These are phyloP conservation scores for Halocynthia aurantium DNA, from an alignment of 23 tunicate species.

Conservation along the genomic window DNA sequence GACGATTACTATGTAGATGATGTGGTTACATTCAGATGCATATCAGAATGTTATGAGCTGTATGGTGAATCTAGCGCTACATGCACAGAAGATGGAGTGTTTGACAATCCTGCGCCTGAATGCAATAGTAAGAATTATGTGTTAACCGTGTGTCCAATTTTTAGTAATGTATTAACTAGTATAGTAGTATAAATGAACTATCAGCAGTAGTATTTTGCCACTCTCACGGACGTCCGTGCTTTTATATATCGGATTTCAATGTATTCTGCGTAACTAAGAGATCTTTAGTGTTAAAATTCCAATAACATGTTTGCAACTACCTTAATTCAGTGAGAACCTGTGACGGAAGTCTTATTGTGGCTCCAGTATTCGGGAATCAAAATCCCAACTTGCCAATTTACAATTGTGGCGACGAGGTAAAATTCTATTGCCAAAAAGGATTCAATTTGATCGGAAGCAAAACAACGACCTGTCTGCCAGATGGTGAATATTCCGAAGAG, in stretches of 20 bases:
- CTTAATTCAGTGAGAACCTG: too few relatives aligned
- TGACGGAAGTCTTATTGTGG: too few relatives aligned
- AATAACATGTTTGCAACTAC: too few relatives aligned
- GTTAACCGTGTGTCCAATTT: too few relatives aligned
- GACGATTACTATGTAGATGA: conserved; percentile 5
- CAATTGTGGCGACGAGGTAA: conserved; percentile 19
- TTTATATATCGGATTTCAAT: too few relatives aligned
- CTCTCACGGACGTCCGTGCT: too few relatives aligned
- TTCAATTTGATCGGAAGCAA: conserved; percentile 25
- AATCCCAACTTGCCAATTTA: not conserved
- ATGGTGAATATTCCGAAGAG: conserved; percentile 20
- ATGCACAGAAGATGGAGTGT: conserved; percentile 25
- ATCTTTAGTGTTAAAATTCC: too few relatives aligned
- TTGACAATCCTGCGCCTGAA: not conserved
- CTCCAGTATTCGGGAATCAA: too few relatives aligned
- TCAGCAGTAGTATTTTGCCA: too few relatives aligned
- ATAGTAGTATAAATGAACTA: too few relatives aligned
- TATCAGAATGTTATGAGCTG: conserved; percentile 17
- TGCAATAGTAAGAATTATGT: conserved; percentile 1
- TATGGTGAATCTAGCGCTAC: conserved; percentile 16
- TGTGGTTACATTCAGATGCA: conserved; percentile 15
- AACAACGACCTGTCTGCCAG: conserved; percentile 15
- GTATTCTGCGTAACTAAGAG: too few relatives aligned
- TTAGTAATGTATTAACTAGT: too few relatives aligned
- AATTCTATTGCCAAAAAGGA: conserved; percentile 18